These are phyloP conservation scores for Carettochelys insculpta DNA, from an alignment of 2,113 vertebrate genomes.

Conservation along the genomic window DNA sequence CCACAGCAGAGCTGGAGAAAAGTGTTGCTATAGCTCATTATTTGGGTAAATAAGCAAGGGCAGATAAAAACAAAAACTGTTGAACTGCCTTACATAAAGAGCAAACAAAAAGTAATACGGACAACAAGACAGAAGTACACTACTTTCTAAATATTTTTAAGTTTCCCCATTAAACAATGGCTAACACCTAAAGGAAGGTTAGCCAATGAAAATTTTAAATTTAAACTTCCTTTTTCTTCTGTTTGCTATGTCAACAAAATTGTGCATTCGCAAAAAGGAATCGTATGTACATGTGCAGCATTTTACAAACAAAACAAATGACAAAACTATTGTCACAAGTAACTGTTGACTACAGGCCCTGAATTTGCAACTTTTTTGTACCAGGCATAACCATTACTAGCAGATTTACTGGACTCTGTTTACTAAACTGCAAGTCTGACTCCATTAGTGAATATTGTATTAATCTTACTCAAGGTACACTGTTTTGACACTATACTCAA, in stretches of 20 bases:
- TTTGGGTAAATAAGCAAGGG: neutral
- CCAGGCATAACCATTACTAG: neutral
- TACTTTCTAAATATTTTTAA: neutral
- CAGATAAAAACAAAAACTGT: neutral
- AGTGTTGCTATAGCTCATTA: too few relatives aligned
- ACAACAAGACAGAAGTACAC: neutral
- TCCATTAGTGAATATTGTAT: neutral
- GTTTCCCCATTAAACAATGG: neutral
- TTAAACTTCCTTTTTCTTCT: neutral
- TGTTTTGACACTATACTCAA: neutral
- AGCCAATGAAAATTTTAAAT: neutral
- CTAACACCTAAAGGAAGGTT: neutral
- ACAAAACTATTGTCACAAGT: neutral
- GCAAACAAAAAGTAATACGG: neutral
- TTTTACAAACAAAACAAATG: neutral
- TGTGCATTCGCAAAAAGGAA: too few relatives aligned
- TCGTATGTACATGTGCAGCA: neutral
- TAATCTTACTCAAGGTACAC: neutral
- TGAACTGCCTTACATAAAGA: neutral
- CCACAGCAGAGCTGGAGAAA: neutral
- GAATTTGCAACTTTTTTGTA: neutral
- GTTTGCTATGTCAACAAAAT: neutral
- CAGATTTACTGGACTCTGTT: neutral
- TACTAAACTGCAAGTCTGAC: neutral
- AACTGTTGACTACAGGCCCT: neutral